Conservation (phyloP, 2,113 vertebrate species). For the Platichthys flesus region DNA sequence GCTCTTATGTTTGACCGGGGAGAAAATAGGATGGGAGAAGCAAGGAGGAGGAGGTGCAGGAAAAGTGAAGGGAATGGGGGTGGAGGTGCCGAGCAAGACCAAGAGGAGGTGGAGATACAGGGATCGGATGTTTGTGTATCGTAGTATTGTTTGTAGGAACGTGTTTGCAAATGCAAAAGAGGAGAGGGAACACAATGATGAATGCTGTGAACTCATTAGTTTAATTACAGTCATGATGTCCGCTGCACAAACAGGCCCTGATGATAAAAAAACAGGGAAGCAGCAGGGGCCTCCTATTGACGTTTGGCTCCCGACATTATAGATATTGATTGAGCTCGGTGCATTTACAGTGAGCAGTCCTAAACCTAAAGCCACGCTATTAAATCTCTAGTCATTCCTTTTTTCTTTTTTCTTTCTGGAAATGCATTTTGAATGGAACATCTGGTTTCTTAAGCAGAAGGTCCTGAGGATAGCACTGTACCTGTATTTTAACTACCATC, state of each 20-base stretch:
- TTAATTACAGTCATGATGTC: slow-evolving; percentile 56
- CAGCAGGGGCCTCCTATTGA: slow-evolving; percentile 26
- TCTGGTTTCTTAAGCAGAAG: slow-evolving; percentile 9
- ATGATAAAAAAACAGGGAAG: slow-evolving; percentile 38
- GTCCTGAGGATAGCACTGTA: background rate
- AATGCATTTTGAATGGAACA: slow-evolving; percentile 3
- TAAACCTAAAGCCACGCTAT: slow-evolving; percentile 32
- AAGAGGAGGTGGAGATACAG: slow-evolving; percentile 1
- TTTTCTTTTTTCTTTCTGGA: background rate
- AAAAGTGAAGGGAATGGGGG: slow-evolving; percentile 12
- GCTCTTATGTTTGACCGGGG: slow-evolving; percentile 58
- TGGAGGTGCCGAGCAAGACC: slow-evolving; percentile 11
- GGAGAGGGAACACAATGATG: slow-evolving; percentile 36
- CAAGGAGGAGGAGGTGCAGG: slow-evolving; percentile 26
- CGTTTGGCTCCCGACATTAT: slow-evolving; percentile 44
- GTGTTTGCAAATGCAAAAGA: slow-evolving; percentile 15
- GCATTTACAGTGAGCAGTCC: slow-evolving; percentile 42
- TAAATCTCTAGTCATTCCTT: background rate
- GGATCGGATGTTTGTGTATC: slow-evolving; percentile 16
- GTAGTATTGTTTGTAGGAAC: slow-evolving; percentile 3
- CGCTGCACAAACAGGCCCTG: slow-evolving; percentile 8
- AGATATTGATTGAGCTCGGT: slow-evolving; percentile 49
- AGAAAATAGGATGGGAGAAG: slow-evolving; percentile 65
- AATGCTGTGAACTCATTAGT: slow-evolving; percentile 48
- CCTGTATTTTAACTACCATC: background rate